Evolutionary conservation across 2,888 invertebrate genomes (phyloP), one percentile per base, ranked within the genome.

Genomic region (Sylvicola cinctus): DNA sequence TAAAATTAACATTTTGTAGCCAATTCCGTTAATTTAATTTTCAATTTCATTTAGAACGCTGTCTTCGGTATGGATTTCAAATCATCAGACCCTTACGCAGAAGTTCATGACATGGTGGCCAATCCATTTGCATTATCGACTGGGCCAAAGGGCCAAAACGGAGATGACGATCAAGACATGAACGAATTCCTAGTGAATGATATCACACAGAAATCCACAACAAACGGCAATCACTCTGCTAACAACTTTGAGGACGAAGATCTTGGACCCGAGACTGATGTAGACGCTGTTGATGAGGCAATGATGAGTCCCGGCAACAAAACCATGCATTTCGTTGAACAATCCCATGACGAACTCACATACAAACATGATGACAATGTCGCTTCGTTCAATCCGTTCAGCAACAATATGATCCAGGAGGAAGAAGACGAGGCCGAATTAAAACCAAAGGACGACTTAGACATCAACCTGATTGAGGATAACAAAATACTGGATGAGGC

Each of bases 241-340:
- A n/a, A n/a, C n/a, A n/a, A n/a, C n/a, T n/a, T n/a, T n/a, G 70
- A 70, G 44, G 70, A 69, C 44, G 69, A 69, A 39, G 74, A 78
- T 53, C 63, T 76, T 42, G 79, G 78, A 3, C 77, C 77, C 1
- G 79, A 79, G 59, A 77, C 76, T 1, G 73, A 77, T 41, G 76
- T 78, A 8, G 79, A 78, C 52, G 65, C 68, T 16, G 64, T 69
- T 36, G 64, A 68, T 42, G 70, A 69, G 20, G 5, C 16, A 30
- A 11, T 16, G 20, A 31, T n/a, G 8, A 31, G 25, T 16, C 13
- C 12, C 14, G 12, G n/a, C 4, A 10, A n/a, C 13, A 23, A 32
- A 11, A 11, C 7, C 12, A n/a, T 28, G n/a, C n/a, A 28, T 10
- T 28, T 28, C 13, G 28, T 10, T 6, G 28, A 28, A 8, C 11